Evolutionary conservation across 2,888 invertebrate genomes (phyloP), one percentile per base, ranked within the genome.

Genomic region (Anodontia alba): DNA sequence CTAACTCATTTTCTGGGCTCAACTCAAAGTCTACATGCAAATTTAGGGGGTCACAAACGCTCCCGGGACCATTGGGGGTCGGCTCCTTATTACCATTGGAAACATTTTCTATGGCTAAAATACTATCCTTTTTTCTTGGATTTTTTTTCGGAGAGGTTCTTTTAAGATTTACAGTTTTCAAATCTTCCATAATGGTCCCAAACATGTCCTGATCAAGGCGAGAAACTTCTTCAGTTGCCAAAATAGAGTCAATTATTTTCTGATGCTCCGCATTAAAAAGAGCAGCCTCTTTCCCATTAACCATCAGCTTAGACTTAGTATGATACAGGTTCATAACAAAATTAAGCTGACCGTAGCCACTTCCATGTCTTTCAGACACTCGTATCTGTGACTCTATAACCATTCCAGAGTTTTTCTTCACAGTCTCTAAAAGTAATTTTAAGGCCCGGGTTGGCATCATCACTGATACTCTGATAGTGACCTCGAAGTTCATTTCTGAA

Each of bases 291-390:
- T 29, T 57, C 5, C 57, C 57, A 57, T 57, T 57, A 7, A 57
- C 57, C 57, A 57, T 57, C 7, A 57, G 26, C 17, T 29, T 57
- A 29, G 57, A 57, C 57, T 57, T 57, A 26, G 57, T 57, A 23
- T 26, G 29, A 29, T 57, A 57, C 17, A 57, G 29, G 29, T 57
- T 57, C 26, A 57, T 57, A 7, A 29, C 29, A 57, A 17, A 57
- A 10, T 57, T 57, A 7, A 26, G 49, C n/a, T 49, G 49, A 20
- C 49, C 49, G 20, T 20, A 57, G 29, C 57, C 29, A 57, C 17
- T 57, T 7, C 29, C 57, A 3, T 10, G 8, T 29, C 17, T 57
- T 10, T 57, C 57, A 26, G 20, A 57, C 7, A 26, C 57, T 7
- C 57, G 26, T 26, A 57, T 57, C 29, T 17, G 26, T 5, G 29